phyloP scores from a whole-genome alignment of 92 coral and sea anemone genomes.

The Siderastrea radians region DNA sequence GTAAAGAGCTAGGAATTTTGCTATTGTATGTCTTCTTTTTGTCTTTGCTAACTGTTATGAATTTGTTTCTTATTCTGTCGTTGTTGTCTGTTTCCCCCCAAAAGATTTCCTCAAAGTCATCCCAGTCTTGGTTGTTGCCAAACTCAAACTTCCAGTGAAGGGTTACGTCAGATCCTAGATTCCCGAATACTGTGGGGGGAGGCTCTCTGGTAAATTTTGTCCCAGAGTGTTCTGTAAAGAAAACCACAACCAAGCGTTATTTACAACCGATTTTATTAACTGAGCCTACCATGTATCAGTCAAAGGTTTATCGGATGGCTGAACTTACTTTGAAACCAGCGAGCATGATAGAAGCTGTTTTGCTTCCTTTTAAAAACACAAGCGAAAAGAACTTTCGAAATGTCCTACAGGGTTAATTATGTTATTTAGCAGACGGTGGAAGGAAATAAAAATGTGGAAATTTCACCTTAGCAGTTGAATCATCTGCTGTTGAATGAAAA shows the following conservation, averaged over 20 bases:
- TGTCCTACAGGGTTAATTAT: too few relatives aligned
- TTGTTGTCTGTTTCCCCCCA: neutral
- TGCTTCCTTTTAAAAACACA: too few relatives aligned
- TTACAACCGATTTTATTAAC: too few relatives aligned
- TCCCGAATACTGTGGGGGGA: neutral
- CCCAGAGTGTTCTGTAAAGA: neutral
- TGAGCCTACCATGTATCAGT: neutral
- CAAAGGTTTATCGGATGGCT: too few relatives aligned
- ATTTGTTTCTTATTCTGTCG: neutral
- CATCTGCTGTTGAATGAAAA: too few relatives aligned
- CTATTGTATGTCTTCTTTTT: neutral
- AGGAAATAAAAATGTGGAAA: too few relatives aligned
- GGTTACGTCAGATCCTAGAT: neutral
- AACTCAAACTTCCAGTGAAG: neutral
- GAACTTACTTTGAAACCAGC: too few relatives aligned
- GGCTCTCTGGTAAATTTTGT: neutral
- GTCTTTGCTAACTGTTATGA: neutral
- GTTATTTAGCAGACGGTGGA: too few relatives aligned
- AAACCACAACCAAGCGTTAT: neutral
- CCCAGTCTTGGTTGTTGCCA: neutral
- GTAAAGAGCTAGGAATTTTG: neutral
- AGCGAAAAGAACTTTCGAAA: too few relatives aligned
- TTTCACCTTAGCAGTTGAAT: too few relatives aligned
- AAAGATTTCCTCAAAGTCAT: neutral
- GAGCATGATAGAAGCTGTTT: too few relatives aligned